A percentile compares a stretch with the other conserved stretches of the same genome.
These are phyloP conservation scores for Parazoanthus darwini DNA, from an alignment of 92 coral and sea anemone genomes.

Conservation along the genomic window DNA sequence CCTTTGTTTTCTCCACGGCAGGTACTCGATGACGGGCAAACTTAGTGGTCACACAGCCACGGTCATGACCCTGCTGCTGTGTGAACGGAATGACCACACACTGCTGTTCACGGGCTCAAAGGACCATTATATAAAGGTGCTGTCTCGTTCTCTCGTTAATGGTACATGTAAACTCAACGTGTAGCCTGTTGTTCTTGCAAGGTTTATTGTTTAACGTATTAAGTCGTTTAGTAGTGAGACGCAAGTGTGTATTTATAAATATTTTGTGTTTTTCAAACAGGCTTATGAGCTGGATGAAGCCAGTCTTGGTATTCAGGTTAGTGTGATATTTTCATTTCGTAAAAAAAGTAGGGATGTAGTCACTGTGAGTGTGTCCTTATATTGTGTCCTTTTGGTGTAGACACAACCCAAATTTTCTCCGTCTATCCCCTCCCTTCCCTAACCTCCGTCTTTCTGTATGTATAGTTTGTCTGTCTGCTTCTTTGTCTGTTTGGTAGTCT, in stretches of 20 bases:
- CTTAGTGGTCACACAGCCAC: slow-evolving; percentile 97
- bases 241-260: not conserved
- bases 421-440: not conserved
- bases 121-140: slow-evolving; percentile 96
- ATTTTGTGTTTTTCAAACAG: slow-evolving; percentile 45
- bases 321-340: not conserved
- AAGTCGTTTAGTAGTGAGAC: not conserved
- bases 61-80: slow-evolving; percentile 82
- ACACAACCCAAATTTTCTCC: not conserved
- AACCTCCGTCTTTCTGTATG: not conserved
- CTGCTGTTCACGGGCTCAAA: slow-evolving; percentile 93
- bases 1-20: slow-evolving; percentile 21
- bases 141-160: not conserved
- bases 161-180: not conserved
- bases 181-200: not conserved
- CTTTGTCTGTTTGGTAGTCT: not conserved
- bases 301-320: slow-evolving; percentile 89
- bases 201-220: not conserved
- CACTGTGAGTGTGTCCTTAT: not conserved
- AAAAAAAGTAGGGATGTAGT: not conserved
- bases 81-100: slow-evolving; percentile 68
- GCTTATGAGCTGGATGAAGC: slow-evolving; percentile 83
- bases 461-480: not conserved
- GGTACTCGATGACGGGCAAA: slow-evolving; percentile 94
- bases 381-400: no score